phyloP scores from a whole-genome alignment of 2,888 invertebrate species.

The Latrodectus elegans region DNA sequence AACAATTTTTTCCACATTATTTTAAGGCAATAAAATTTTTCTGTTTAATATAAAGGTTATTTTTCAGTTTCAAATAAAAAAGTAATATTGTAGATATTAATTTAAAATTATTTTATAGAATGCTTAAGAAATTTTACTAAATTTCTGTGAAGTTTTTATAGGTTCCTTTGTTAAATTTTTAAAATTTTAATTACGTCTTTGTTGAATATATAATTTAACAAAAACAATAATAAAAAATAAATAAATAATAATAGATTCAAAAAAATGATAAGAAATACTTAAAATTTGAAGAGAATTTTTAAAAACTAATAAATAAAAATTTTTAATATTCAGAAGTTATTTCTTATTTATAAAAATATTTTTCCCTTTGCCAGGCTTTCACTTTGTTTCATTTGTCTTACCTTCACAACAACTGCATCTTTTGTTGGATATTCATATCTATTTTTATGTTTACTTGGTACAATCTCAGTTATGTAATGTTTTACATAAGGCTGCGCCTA shows the following conservation, averaged over 20 bases:
- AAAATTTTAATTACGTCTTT: too few species aligned
- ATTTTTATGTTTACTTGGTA: constrained; percentile 67
- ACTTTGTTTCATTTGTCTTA: neutral
- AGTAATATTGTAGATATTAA: too few species aligned
- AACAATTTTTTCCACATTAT: too few species aligned
- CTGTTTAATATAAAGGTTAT: too few species aligned
- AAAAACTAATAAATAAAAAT: neutral
- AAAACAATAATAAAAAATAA: neutral
- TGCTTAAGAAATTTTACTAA: too few species aligned
- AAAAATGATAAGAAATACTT: too few species aligned
- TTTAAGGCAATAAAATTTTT: too few species aligned
- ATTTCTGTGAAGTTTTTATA: too few species aligned
- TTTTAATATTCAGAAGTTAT: neutral
- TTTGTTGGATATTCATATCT: constrained; percentile 56
- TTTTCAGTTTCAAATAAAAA: too few species aligned
- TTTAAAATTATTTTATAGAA: too few species aligned
- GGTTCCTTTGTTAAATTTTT: too few species aligned
- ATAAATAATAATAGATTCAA: neutral
- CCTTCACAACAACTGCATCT: constrained; percentile 51
- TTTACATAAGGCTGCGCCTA: constrained; percentile 64
- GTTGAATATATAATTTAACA: too few species aligned
- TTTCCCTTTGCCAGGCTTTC: neutral
- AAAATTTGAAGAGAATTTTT: neutral
- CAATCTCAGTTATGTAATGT: constrained; percentile 54
- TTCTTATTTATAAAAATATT: neutral